Evolutionary conservation across 2,113 vertebrate species (phyloP).

Genomic region (Dermatemys mawii): DNA sequence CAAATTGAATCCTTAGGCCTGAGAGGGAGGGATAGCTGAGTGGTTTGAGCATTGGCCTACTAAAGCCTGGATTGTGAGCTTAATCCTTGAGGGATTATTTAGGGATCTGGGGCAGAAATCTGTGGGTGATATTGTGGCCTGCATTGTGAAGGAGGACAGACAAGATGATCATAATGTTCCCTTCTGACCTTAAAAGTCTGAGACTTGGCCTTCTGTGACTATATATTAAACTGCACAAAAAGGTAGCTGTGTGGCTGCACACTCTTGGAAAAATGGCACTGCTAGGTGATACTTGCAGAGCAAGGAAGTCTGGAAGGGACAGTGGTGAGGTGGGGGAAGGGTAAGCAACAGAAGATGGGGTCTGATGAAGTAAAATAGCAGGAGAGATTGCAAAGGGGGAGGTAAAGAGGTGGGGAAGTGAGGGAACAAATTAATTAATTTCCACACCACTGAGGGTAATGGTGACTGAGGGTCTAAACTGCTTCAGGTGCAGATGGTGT

Average conservation of each 20-base stretch:
- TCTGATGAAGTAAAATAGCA: neutral
- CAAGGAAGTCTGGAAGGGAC: fast-evolving
- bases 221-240: neutral
- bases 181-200: too few species aligned
- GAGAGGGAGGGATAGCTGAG: too few species aligned
- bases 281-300: neutral
- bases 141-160: too few species aligned
- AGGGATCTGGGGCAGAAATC: too few species aligned
- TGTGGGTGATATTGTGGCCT: too few species aligned
- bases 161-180: too few species aligned
- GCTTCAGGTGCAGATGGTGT: neutral
- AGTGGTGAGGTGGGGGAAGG: fast-evolving
- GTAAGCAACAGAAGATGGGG: neutral
- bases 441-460: neutral
- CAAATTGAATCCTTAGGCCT: neutral
- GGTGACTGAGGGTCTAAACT: neutral
- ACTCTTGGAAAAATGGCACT: fast-evolving
- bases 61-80: too few species aligned
- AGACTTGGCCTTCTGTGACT: neutral
- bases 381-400: neutral
- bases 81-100: too few species aligned
- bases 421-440: neutral
- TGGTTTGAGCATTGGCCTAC: too few species aligned
- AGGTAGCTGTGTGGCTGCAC: neutral
- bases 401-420: neutral